A percentile compares a stretch with the other conserved stretches of the same genome.
These are phyloP conservation scores for Phaonia tiefii DNA, from an alignment of 2,888 invertebrate species.

Conservation along the genomic window DNA sequence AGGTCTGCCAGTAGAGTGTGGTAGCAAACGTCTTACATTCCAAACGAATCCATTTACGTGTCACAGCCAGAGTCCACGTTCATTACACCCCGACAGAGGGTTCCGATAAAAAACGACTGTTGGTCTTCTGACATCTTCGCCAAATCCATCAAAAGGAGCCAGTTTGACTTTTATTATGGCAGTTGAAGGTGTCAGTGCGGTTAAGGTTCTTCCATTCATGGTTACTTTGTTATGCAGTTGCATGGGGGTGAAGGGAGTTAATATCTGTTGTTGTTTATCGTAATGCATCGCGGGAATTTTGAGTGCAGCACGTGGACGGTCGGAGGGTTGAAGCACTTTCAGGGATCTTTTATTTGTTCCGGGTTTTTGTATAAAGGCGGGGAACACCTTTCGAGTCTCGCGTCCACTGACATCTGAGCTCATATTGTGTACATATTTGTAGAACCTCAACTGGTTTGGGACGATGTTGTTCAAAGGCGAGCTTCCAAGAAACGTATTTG, in stretches of 20 bases:
- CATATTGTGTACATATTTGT: slow-evolving; percentile 48
- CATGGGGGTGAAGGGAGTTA: background rate
- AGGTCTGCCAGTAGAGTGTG: no score
- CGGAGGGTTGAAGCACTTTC: background rate
- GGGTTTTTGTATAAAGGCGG: background rate
- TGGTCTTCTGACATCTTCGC: slow-evolving; percentile 16
- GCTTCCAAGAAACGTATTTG: slow-evolving; percentile 40
- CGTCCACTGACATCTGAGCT: slow-evolving; percentile 43
- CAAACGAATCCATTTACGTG: slow-evolving; percentile 25
- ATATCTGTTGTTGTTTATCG: background rate
- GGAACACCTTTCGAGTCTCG: slow-evolving; percentile 40
- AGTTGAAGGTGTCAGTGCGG: no score
- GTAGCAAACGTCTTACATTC: slow-evolving; percentile 26
- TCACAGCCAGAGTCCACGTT: slow-evolving; percentile 37
- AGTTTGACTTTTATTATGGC: slow-evolving; percentile 2
- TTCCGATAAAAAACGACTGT: slow-evolving; percentile 35
- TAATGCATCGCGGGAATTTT: slow-evolving; percentile 4
- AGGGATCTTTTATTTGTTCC: background rate
- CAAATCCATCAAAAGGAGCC: slow-evolving; percentile 28
- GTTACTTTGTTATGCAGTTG: background rate
- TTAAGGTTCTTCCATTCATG: background rate
- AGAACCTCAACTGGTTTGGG: slow-evolving; percentile 1
- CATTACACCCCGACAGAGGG: slow-evolving; percentile 34
- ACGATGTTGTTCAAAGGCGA: slow-evolving; percentile 25
- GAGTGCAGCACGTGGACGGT: background rate